Evolutionary conservation across 2,797 vertebrate genomes (phyloP), one percentile per base, ranked within the genome.

Genomic region (Sebastes trivittatus): DNA sequence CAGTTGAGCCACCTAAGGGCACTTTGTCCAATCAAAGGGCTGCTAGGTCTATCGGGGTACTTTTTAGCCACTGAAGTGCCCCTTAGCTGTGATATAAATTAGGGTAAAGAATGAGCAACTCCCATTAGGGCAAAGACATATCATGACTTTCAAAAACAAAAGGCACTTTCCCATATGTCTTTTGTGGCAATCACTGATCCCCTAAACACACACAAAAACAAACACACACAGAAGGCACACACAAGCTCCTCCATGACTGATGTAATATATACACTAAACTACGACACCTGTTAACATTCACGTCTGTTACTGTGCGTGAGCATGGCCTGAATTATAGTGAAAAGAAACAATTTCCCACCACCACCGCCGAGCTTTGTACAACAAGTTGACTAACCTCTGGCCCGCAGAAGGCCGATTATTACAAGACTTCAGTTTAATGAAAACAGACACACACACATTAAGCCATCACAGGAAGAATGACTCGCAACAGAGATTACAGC

Each of bases 401-500:
- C 68, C 89, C 23, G 80, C 77, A 88, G 81, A 69, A 78, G 42
- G 80, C 73, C 59, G 82, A 89, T 87, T 85, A 76, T 84, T 84
- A 89, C 78, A 86, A 88, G 79, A 78, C 71, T 65, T 81, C 36
- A 59, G 62, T 68, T 66, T 89, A 90, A 91, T 90, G 78, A 84
- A 85, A 92, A 86, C 83, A 92, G 84, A 90, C 91, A 78, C 75
- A 83, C 82, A 78, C 80, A 74, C 84, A 90, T 85, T 68, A 81
- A 87, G 54, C 68, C 75, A 56, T 92, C 83, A 84, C 70, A 83
- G 76, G 82, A 83, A 77, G 76, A 85, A 77, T 55, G 85, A 87
- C 68, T 87, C 42, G 81, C 68, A 72, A 46, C 27, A 11, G 78
- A 86, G 79, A 83, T 87, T 83, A 84, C 82, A 72, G 76, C 87